phyloP scores from a whole-genome alignment of 1,140 invertebrate genomes.

The Tetramorium simillimum region DNA sequence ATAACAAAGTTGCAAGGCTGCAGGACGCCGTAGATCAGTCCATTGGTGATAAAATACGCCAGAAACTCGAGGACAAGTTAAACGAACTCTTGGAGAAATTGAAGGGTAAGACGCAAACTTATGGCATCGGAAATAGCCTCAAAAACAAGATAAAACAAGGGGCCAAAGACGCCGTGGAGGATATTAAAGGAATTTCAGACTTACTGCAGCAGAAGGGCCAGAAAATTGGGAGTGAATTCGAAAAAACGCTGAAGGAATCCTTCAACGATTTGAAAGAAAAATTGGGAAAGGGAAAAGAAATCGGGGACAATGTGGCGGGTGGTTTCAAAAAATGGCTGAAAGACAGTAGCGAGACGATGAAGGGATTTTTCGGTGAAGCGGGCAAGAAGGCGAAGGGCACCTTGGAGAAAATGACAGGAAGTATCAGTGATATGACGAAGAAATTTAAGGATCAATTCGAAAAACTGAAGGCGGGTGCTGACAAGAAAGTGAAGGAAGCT shows the following conservation, averaged over 20 bases:
- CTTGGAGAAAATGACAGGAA: no score
- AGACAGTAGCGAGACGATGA: no score
- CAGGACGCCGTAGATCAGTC: slow-evolving; percentile 6
- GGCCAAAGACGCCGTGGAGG: slow-evolving; percentile 11
- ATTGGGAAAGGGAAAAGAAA: not conserved
- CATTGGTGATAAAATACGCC: not conserved
- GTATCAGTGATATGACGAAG: no score
- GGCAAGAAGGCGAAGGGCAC: no score
- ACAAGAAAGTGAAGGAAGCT: no score
- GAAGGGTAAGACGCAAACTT: not conserved
- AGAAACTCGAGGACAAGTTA: not conserved
- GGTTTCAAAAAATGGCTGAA: no score
- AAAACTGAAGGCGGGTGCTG: no score
- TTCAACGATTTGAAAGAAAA: not conserved
- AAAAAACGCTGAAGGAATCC: not conserved
- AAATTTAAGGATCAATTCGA: no score
- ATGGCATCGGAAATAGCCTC: not conserved
- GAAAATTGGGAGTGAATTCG: not conserved
- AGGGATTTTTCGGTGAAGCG: no score
- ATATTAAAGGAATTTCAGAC: slow-evolving; percentile 19
- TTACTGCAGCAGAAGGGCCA: not conserved
- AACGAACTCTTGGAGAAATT: not conserved
- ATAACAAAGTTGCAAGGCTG: not conserved
- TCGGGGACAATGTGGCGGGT: not conserved
- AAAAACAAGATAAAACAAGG: not conserved